Evolutionary conservation across 2,113 vertebrate species (phyloP), one percentile per base, ranked within the genome.

Genomic region (Upupa epops): DNA sequence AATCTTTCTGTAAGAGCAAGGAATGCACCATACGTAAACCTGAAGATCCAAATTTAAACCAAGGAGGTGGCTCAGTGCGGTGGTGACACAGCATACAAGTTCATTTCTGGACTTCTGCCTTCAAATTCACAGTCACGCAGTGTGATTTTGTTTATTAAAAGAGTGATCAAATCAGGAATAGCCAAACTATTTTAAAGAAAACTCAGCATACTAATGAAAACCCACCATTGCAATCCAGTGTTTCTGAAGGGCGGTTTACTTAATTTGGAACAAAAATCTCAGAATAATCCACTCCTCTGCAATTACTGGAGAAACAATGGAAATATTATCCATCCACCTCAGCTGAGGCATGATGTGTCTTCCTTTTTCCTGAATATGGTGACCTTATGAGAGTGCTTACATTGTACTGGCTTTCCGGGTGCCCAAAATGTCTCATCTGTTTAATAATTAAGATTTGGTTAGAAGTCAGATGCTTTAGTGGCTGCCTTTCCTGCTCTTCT

Each of bases 191-290:
- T 86, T 89, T 59, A 42, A 5, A 89, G 76, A 46, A 82, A 72
- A 46, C 18, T 36, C 36, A 36, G 14, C 74, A 73, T 49, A 51
- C 26, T 55, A 65, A 73, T 34, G 78, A 75, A 90, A 73, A 0
- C 4, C 40, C 48, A 21, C 7, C 55, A 77, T 78, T 82, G 8
- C 12, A 83, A 31, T 40, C 26, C 59, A 69, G 46, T 69, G 29
- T 75, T 84, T 90, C n/a, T 84, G 51, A 87, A 82, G 37, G 54
- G 14, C 17, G 63, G 9, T 16, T 25, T 69, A 87, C 5, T 37
- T 94, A 79, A 82, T 89, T 92, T 86, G 16, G 48, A 88, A 86
- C 65, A 3, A 73, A 91, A 91, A 78, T 74, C 24, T 72, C 28
- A 24, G 11, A 71, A 29, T 37, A 92, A 88, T 73, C 16, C 58